Conservation (phyloP, 2,888 invertebrate species). For the Hipparchia sbordonii region DNA sequence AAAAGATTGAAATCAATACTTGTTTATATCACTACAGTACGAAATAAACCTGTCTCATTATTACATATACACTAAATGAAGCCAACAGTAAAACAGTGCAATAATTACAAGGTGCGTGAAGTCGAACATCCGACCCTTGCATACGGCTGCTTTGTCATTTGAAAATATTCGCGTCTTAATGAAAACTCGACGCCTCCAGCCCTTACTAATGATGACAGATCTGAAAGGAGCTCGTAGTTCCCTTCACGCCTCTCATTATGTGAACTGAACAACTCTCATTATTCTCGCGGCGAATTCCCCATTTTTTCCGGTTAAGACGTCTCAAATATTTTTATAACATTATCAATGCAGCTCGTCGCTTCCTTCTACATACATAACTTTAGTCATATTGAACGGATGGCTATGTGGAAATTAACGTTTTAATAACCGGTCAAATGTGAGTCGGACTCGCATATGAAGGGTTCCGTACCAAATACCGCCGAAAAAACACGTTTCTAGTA, state of each 20-base stretch:
- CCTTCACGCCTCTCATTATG: constrained; percentile 68
- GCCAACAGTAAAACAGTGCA: constrained; percentile 20
- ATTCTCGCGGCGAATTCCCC: constrained; percentile 50
- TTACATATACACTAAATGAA: not conserved
- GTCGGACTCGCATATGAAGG: no score
- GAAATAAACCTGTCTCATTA: not conserved
- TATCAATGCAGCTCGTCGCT: constrained; percentile 17
- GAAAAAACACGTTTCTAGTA: no score
- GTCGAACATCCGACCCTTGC: constrained; percentile 45
- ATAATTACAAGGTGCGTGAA: constrained; percentile 54
- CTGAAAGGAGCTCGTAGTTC: constrained; percentile 67
- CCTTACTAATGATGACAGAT: constrained; percentile 77
- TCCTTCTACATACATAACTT: not conserved
- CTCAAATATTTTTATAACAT: constrained; percentile 33
- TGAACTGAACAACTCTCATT: constrained; percentile 65
- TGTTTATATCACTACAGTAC: no score
- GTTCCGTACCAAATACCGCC: no score
- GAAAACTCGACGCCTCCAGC: constrained; percentile 72
- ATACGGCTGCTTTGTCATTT: constrained; percentile 58
- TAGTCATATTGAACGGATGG: not conserved
- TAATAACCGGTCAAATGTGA: no score
- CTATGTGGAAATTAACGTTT: no score
- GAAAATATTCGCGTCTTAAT: constrained; percentile 73
- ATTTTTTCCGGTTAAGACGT: constrained; percentile 31
- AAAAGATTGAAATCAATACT: no score